Percentiles rank a stretch among this genome's conserved stretches.
These are phyloP conservation scores for Drosophila falleni DNA, from an alignment of 2,888 invertebrate species.

Conservation along the genomic window DNA sequence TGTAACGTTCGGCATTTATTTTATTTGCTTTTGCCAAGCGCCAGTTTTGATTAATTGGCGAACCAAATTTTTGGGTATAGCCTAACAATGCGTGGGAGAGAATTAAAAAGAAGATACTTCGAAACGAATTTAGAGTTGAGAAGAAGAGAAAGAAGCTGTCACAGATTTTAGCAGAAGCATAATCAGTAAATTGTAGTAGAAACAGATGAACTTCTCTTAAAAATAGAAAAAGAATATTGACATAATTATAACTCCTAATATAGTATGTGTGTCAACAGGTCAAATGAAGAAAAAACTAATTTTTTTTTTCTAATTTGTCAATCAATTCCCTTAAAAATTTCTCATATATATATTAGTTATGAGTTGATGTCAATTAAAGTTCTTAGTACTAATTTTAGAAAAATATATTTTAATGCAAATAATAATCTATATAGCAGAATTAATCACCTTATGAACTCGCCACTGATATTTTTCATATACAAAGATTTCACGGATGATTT, in stretches of 20 bases:
- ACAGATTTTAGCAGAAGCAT: conserved; percentile 5
- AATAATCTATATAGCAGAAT: too few species aligned
- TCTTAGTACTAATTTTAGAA: too few species aligned
- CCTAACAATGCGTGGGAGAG: conserved; percentile 14
- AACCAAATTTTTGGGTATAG: conserved; percentile 35
- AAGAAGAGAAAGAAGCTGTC: conserved; percentile 4
- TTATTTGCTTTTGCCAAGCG: conserved; percentile 55
- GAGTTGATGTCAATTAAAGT: too few species aligned
- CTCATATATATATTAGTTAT: too few species aligned
- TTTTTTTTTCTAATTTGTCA: too few species aligned
- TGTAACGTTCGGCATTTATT: conserved; percentile 18
- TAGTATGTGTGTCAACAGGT: too few species aligned
- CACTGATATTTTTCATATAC: too few species aligned
- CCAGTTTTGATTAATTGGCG: conserved; percentile 69
- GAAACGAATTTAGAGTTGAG: background rate
- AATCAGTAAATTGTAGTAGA: background rate
- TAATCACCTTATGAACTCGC: too few species aligned
- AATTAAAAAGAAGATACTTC: background rate
- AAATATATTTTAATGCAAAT: too few species aligned
- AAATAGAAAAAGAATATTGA: background rate
- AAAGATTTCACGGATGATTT: too few species aligned
- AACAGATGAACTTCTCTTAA: background rate
- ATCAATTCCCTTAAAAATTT: too few species aligned
- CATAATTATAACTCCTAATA: background rate
- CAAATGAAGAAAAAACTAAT: too few species aligned